Evolutionary conservation across 2,797 vertebrate genomes (phyloP).

Genomic region (Melanotaenia boesemani): DNA sequence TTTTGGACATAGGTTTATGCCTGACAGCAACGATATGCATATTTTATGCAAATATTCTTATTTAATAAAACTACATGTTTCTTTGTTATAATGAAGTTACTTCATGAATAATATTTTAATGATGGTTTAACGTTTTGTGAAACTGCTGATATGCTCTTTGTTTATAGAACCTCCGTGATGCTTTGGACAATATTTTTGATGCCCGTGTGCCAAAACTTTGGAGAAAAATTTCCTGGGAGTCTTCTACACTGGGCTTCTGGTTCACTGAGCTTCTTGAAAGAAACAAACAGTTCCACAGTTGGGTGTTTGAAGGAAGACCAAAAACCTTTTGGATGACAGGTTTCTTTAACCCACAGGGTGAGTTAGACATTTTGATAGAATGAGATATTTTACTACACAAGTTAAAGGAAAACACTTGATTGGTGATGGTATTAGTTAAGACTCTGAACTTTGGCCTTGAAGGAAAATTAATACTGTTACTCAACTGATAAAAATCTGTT

Average conservation of each 20-base stretch:
- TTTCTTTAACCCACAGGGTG: conserved; percentile 92
- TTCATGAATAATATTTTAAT: not conserved
- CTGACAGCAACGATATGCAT: not conserved
- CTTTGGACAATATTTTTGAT: conserved; percentile 88
- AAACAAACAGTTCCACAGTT: conserved; percentile 84
- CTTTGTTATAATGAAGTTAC: too few relatives aligned
- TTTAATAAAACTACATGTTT: too few relatives aligned
- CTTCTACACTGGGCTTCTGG: conserved; percentile 90
- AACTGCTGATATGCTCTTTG: conserved; percentile 3
- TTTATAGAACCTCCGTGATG: conserved; percentile 82
- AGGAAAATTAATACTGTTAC: not conserved
- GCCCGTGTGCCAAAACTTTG: conserved; percentile 87
- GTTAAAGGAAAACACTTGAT: not conserved
- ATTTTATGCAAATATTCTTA: not conserved
- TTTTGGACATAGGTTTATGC: too few relatives aligned
- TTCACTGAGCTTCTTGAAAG: conserved; percentile 90
- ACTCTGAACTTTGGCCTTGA: not conserved
- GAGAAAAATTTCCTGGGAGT: conserved; percentile 90
- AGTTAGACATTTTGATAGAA: not conserved
- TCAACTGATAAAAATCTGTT: too few relatives aligned
- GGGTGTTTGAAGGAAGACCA: conserved; percentile 88
- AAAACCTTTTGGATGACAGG: conserved; percentile 90
- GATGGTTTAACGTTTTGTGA: not conserved
- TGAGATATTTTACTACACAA: not conserved
- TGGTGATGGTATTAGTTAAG: not conserved